Percentiles rank a stretch among this genome's conserved stretches.
These are phyloP conservation scores for Drosophila parvula DNA, from an alignment of 1,140 invertebrate genomes.

Conservation along the genomic window DNA sequence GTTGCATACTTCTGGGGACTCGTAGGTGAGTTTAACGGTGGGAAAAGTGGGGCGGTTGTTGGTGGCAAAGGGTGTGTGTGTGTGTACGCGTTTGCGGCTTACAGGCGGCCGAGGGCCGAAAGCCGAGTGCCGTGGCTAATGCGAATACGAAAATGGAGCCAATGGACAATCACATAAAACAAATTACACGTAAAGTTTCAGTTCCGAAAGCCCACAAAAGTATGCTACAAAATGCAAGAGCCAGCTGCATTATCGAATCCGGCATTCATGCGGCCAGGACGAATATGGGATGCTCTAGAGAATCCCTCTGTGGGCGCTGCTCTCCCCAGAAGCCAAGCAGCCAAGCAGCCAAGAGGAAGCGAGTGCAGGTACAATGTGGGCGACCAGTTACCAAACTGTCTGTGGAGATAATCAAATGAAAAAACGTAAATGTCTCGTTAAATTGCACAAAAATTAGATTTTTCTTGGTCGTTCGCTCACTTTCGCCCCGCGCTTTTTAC, in stretches of 20 bases:
- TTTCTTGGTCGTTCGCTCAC: slow-evolving; percentile 48
- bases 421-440: slow-evolving; percentile 84
- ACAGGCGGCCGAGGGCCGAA: slow-evolving; percentile 49
- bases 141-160: slow-evolving; percentile 75
- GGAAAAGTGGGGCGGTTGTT: neutral
- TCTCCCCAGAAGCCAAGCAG: neutral
- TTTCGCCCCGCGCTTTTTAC: slow-evolving; percentile 10
- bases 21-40: slow-evolving; percentile 8
- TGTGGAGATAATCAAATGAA: slow-evolving; percentile 83
- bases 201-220: slow-evolving; percentile 69
- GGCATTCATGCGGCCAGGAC: neutral
- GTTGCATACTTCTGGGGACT: slow-evolving; percentile 60
- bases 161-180: slow-evolving; percentile 81
- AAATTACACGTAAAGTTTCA: slow-evolving; percentile 77
- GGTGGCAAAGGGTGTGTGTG: neutral
- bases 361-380: slow-evolving; percentile 45
- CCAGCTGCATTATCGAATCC: slow-evolving; percentile 35
- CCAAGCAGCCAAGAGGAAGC: neutral
- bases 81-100: slow-evolving; percentile 63
- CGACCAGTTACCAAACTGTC: slow-evolving; percentile 71
- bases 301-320: neutral
- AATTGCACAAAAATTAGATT: slow-evolving; percentile 83
- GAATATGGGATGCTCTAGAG: slow-evolving; percentile 8
- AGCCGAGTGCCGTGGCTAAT: slow-evolving; percentile 65
- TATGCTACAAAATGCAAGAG: slow-evolving; percentile 74